A percentile compares a stretch with the other conserved stretches of the same genome.
These are phyloP conservation scores for Caenorhabditis imperialis DNA, from an alignment of 2,888 invertebrate species.

Conservation along the genomic window DNA sequence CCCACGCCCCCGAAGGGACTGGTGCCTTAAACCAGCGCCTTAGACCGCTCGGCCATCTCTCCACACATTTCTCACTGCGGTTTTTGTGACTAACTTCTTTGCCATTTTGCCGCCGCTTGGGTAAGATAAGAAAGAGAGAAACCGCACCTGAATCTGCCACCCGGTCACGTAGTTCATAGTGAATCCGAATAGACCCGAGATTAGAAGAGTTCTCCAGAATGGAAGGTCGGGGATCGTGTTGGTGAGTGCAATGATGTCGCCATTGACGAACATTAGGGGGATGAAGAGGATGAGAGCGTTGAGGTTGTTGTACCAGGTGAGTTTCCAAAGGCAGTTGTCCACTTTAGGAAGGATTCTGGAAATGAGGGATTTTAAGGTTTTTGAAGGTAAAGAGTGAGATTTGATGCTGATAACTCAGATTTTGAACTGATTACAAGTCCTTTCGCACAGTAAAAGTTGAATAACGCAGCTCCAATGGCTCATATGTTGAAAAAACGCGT, in stretches of 20 bases:
- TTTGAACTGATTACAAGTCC: no score
- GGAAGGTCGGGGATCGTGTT: not conserved
- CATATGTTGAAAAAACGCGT: no score
- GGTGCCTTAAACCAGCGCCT: constrained; percentile 92
- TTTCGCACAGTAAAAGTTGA: no score
- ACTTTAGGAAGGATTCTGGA: constrained; percentile 85
- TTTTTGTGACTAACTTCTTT: not conserved
- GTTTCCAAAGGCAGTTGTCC: constrained; percentile 91
- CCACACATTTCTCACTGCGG: not conserved
- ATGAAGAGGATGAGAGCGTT: constrained; percentile 91
- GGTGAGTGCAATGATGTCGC: constrained; percentile 56
- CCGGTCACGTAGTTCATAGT: constrained; percentile 96
- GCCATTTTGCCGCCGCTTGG: no score
- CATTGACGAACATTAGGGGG: constrained; percentile 86
- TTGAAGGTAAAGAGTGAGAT: not conserved
- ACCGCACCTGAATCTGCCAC: constrained; percentile 87
- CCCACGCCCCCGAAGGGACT: constrained; percentile 82
- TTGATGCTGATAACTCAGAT: not conserved
- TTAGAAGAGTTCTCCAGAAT: constrained; percentile 83
- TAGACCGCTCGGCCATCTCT: constrained; percentile 87
- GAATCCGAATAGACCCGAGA: constrained; percentile 95
- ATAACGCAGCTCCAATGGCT: no score
- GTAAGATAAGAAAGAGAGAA: no score
- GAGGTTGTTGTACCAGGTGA: constrained; percentile 96
- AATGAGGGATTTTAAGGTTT: not conserved